Base-by-base conservation (phyloP, 2,888 invertebrate species). In the Diarsia mendica region DNA sequence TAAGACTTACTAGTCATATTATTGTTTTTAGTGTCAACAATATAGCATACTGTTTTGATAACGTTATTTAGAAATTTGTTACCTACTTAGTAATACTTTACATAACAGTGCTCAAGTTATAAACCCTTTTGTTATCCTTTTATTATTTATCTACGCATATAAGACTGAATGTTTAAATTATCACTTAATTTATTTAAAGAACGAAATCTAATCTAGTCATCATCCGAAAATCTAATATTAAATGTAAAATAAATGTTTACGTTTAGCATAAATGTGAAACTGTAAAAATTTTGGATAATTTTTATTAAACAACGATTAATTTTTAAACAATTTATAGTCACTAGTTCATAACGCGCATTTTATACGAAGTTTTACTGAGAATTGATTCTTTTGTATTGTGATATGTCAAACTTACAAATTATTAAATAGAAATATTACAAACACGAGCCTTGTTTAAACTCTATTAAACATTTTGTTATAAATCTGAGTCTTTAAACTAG, bases 291-390 rank as follows among this genome's bases (percentile, higher is more conserved):
- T 90, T 87, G 88, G 90, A 88, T 91, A 89, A 89, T 80, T 85
- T 88, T 87, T 80, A 83, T 86, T 89, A 89, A 89, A 94, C 94
- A 94, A 94, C 94, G 94, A 95, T 91, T 90, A 89, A 83, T 89
- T 88, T 88, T 80, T 77, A 85, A 85, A 84, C 87, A 86, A 77
- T 84, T 84, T 79, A 79, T 87, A 89, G 88, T 81, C 82, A 83
- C 61, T 87, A 87, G 83, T 79, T 84, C 76, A 77, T 86, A 87
- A 84, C 23, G 67, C 79, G 87, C 90, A 88, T 92, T 94, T 93
- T 93, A 88, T 93, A 94, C 91, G 89, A 89, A 85, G 84, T 88
- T 90, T 90, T 90, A 89, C 77, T 85, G 86, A 77, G 55, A 71
- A 70, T 75, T 66, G 53, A 67, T 76, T 49, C 13, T 53, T 74